Conservation (phyloP, 2,113 vertebrate species). For the Aptenodytes patagonicus region DNA sequence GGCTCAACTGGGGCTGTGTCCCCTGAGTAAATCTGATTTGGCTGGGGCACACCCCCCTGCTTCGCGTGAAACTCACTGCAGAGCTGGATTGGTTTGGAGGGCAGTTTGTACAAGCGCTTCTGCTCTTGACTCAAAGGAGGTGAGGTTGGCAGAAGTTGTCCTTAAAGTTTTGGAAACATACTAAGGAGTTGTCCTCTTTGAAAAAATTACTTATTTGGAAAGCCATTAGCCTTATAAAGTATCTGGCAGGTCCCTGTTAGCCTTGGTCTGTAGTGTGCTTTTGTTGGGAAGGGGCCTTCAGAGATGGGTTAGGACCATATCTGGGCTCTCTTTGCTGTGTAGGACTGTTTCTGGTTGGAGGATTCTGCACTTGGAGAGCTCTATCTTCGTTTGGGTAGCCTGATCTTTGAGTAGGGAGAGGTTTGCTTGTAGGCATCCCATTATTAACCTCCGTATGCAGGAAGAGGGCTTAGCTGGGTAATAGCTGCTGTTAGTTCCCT, state of each 20-base stretch:
- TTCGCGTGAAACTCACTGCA: background rate
- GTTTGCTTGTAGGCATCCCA: background rate
- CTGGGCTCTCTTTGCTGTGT: background rate
- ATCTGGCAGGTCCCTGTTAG: background rate
- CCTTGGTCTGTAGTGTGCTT: background rate
- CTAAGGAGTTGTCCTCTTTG: background rate
- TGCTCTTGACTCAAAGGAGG: background rate
- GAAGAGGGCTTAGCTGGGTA: background rate
- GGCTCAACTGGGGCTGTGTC: conserved; percentile 17
- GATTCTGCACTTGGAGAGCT: background rate
- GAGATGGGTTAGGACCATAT: background rate
- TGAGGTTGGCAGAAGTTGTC: background rate
- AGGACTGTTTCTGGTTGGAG: background rate
- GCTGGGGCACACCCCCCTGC: background rate
- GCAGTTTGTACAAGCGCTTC: background rate
- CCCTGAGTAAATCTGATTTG: conserved; percentile 14
- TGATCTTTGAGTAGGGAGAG: background rate
- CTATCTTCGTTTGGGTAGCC: background rate
- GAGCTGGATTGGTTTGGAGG: background rate
- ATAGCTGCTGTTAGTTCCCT: background rate
- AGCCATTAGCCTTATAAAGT: background rate
- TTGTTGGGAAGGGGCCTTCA: background rate
- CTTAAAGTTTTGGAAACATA: background rate
- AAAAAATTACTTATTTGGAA: background rate
- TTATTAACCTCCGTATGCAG: background rate